Evolutionary conservation across 2,888 invertebrate genomes (phyloP).

Genomic region (Ophion ellenae): DNA sequence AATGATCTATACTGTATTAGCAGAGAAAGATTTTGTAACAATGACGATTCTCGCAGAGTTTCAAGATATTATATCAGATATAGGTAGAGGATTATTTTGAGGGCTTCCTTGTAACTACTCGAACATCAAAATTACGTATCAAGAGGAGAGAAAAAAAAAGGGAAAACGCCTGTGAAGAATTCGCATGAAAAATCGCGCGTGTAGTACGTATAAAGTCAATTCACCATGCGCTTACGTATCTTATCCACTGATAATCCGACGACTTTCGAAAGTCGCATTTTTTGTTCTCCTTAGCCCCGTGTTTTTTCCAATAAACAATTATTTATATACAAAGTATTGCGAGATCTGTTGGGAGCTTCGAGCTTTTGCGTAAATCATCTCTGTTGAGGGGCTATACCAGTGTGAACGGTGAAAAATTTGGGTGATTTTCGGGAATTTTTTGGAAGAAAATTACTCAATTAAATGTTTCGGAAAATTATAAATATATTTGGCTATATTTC

Average conservation of each 20-base stretch:
- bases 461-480: too few species aligned
- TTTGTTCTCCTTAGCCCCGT: background rate
- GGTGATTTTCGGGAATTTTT: too few species aligned
- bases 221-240: background rate
- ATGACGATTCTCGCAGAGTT: conserved; percentile 47
- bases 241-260: background rate
- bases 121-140: conserved; percentile 11
- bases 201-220: background rate
- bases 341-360: conserved; percentile 34
- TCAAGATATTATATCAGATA: conserved; percentile 33
- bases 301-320: background rate
- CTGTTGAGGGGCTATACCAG: background rate
- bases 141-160: conserved; percentile 10
- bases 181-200: conserved; percentile 6
- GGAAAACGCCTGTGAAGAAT: background rate
- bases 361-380: conserved; percentile 29
- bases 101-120: conserved; percentile 44
- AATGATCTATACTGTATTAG: background rate
- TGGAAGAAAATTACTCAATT: too few species aligned
- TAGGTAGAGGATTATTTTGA: conserved; percentile 49
- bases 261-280: background rate
- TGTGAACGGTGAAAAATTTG: too few species aligned
- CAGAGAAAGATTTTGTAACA: conserved; percentile 52
- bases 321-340: conserved; percentile 14
- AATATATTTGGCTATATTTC: too few species aligned